Evolutionary conservation across 2,888 invertebrate species (phyloP).

Genomic region (Trimorus sp.): DNA sequence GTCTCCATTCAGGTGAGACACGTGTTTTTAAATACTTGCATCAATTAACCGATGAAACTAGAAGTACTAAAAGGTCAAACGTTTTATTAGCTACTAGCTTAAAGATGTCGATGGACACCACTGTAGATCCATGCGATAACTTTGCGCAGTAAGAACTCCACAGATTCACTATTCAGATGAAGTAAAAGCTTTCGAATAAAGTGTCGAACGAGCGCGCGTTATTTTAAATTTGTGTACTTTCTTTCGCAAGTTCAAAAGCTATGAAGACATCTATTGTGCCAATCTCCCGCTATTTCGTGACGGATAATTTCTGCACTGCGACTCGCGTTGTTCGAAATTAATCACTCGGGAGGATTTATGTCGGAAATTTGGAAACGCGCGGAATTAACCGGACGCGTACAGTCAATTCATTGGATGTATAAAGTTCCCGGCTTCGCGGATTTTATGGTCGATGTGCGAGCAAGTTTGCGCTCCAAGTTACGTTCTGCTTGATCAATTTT

Average conservation of each 20-base stretch:
- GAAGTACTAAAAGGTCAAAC: slow-evolving; percentile 28
- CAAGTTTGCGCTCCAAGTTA: too few species aligned
- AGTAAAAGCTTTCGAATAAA: background rate
- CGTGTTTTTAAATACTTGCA: background rate
- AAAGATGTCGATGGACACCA: slow-evolving; percentile 87
- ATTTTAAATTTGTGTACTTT: slow-evolving; percentile 6
- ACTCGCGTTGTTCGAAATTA: too few species aligned
- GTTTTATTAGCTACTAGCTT: slow-evolving; percentile 85
- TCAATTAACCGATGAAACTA: slow-evolving; percentile 5
- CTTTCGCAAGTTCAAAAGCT: slow-evolving; percentile 21
- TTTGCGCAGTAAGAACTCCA: slow-evolving; percentile 86
- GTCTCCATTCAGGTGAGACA: slow-evolving; percentile 25
- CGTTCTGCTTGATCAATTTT: slow-evolving; percentile 13
- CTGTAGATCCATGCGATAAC: slow-evolving; percentile 89
- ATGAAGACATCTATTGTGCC: slow-evolving; percentile 3
- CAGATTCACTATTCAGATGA: slow-evolving; percentile 21
- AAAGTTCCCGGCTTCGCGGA: too few species aligned
- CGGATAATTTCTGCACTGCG: too few species aligned
- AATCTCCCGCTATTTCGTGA: too few species aligned
- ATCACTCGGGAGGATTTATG: too few species aligned
- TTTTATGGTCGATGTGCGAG: too few species aligned
- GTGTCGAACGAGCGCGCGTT: background rate
- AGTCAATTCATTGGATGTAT: too few species aligned
- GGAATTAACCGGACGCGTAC: too few species aligned
- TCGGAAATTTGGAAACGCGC: background rate